Base-by-base conservation (phyloP, 2,113 vertebrate genomes). In the Craseonycteris thonglongyai region DNA sequence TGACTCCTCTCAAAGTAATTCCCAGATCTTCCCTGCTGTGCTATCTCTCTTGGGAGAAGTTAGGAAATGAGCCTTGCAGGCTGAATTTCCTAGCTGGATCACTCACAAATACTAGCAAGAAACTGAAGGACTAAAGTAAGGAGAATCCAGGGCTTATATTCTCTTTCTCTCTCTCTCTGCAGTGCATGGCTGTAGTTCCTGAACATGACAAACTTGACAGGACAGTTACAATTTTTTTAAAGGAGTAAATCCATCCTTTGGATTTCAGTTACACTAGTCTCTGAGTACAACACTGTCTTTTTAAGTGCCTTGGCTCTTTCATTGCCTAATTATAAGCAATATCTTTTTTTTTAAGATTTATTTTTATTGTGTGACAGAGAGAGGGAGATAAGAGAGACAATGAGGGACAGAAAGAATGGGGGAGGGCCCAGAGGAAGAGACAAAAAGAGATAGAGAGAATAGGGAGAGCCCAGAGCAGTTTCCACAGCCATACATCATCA, bases 21-120 rank as follows among this genome's bases (percentile, higher is more conserved):
- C 5, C 28, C 38, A 38, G 5, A 59, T 4, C 0, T 10, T 58
- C 6, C 40, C 35, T 63, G 13, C n/a, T 40, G 19, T 51, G 42
- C 6, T 71, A 0, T n/a, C n/a, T n/a, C n/a, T 54, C 6, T 30
- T 35, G 6, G 1, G 0, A 1, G 4, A 3, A 65, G 12, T 56
- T 35, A 35, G 21, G 21, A 4, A 51, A 45, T 14, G 45, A 61
- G 8, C n/a, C 5, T 21, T 30, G 10, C 1, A 30, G 7, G 11
- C 7, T 88, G 28, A 42, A 19, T 92, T 49, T 78, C 35, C 35
- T n/a, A 75, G 28, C 78, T 61, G 45, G 4, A 26, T 24, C 61
- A 16, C 19, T 68, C 18, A 74, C 18, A 51, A 12, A 51, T 76
- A 28, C 9, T 35, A 59, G 26, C 26, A 59, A 19, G n/a, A 88